Conservation (phyloP, 92 coral and sea anemone genomes). For the Epizoanthus stellaris region DNA sequence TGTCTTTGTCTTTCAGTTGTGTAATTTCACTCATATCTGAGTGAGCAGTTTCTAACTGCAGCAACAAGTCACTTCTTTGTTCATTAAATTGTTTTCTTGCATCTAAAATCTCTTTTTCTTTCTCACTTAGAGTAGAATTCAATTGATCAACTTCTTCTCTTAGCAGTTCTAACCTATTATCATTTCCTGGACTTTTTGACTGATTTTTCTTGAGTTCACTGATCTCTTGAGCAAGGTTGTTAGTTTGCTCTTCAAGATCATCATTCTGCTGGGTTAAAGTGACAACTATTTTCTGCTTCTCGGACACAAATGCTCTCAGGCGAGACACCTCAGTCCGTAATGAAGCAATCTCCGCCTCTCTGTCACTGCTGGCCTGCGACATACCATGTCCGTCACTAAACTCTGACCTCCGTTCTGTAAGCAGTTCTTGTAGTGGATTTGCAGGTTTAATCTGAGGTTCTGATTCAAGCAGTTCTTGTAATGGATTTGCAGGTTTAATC, state of each 20-base stretch:
- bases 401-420: constrained; percentile 20
- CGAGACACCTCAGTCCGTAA: constrained; percentile 40
- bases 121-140: constrained; percentile 49
- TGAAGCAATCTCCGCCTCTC: constrained; percentile 20
- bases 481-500: constrained; percentile 11
- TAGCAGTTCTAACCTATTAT: constrained; percentile 56
- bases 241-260: constrained; percentile 17
- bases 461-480: constrained; percentile 42
- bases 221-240: constrained; percentile 15
- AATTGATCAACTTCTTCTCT: constrained; percentile 62
- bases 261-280: constrained; percentile 36
- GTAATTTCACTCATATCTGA: constrained; percentile 65
- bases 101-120: constrained; percentile 64
- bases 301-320: constrained; percentile 41
- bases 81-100: constrained; percentile 65
- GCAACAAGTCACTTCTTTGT: constrained; percentile 58
- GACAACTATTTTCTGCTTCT: constrained; percentile 29
- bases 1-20: constrained; percentile 65
- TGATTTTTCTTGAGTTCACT: constrained; percentile 6
- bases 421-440: constrained; percentile 27
- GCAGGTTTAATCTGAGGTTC: neutral
- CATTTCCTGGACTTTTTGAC: constrained; percentile 51
- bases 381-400: neutral
- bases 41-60: constrained; percentile 67
- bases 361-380: constrained; percentile 2